Evolutionary conservation across 2,797 vertebrate genomes (phyloP), one percentile per base, ranked within the genome.

Genomic region (Paramormyrops hopkinsi): DNA sequence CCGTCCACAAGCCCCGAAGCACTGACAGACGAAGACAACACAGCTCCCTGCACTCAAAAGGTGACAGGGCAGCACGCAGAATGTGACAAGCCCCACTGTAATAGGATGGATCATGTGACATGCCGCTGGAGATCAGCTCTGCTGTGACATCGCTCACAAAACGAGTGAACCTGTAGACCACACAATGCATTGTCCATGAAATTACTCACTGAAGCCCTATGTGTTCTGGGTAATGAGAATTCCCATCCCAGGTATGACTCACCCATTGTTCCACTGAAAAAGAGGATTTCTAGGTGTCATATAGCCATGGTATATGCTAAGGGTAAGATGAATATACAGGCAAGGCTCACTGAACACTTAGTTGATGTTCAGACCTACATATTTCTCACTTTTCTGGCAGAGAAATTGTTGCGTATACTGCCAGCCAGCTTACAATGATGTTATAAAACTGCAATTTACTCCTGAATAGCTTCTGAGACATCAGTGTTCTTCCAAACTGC

Each of bases 231-330:
- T 29, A 56, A 82, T 79, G n/a, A 50, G 37, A 82, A 48, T 46
- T 41, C 51, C 51, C 25, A 53, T 59, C 44, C 41, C 86, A 62
- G 86, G 37, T 59, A 83, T 90, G 53, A 88, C 69, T 90, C 89
- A 59, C 65, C 62, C 14, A 76, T 62, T 83, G 86, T 83, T 56
- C 41, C 22, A 82, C 59, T 50, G 14, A 76, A 48, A 86, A 46
- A 87, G 29, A 14, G 48, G 59, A 33, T 54, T 76, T 86, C 9
- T 85, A 14, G 14, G 37, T 11, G 12, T 37, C 44, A 86, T 73
- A 69, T 25, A 86, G 29, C 44, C 37, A n/a, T 69, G 53, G 33
- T 33, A 79, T 41, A 25, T 37, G 62, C 25, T 25, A 14, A 44
- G n/a, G 48, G 9, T 73, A 29, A 82, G 56, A 87, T 56, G 50